Percentiles rank a stretch among this genome's conserved stretches.
Conservation (phyloP, 2,888 invertebrate genomes). For the Digitonthophagus gazella region DNA sequence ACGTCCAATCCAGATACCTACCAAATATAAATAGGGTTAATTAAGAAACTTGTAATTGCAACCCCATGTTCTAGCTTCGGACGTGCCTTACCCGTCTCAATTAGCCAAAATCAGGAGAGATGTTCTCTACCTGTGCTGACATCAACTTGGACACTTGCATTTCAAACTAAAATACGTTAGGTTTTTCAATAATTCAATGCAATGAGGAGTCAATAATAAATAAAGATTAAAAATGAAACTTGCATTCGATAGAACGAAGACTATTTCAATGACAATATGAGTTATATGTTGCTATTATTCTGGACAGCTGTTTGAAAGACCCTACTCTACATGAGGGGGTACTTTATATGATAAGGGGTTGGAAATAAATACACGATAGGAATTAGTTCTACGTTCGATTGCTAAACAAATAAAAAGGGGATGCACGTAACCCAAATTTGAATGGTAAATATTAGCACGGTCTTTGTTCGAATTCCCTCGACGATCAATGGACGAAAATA, state of each 20-base stretch:
- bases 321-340: no score
- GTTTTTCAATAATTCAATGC: no score
- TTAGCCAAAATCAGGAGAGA: constrained; percentile 7
- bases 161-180: no score
- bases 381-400: background rate
- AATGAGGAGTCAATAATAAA: no score
- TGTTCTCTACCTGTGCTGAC: background rate
- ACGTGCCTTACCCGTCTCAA: constrained; percentile 11
- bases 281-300: no score
- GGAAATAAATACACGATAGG: background rate
- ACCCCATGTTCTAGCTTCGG: constrained; percentile 22
- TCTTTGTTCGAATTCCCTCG: background rate
- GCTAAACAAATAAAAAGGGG: background rate
- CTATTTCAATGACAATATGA: background rate
- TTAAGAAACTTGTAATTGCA: constrained; percentile 30
- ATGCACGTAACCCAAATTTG: background rate
- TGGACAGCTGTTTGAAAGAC: no score
- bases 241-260: no score
- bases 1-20: constrained; percentile 26
- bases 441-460: background rate
- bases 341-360: no score
- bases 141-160: background rate
- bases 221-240: no score
- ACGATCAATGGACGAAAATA: background rate
- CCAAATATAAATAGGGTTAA: constrained; percentile 30